Evolutionary conservation across 2,113 vertebrate genomes (phyloP).

Genomic region (Ptychochromis oligacanthus): DNA sequence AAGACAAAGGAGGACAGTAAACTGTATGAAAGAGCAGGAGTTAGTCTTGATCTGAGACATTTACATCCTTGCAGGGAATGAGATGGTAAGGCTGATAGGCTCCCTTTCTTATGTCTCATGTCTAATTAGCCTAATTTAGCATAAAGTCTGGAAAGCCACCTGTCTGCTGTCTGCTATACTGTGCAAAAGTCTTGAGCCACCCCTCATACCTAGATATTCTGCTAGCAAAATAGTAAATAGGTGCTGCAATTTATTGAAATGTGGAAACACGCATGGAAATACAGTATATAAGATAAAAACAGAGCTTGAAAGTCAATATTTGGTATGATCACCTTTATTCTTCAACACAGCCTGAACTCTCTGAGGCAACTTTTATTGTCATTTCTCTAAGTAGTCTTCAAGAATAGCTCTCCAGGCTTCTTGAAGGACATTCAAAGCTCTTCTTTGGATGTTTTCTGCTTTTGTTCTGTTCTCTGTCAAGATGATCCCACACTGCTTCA

Average conservation of each 20-base stretch:
- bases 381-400: neutral
- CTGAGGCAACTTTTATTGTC: neutral
- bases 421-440: no score
- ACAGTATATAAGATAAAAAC: neutral
- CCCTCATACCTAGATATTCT: neutral
- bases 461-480: no score
- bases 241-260: neutral
- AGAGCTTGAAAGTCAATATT: no score
- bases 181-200: neutral
- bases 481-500: no score
- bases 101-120: neutral
- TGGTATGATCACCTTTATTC: no score
- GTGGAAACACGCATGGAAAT: neutral
- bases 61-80: neutral
- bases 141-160: neutral
- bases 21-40: neutral
- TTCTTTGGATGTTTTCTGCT: no score
- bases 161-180: neutral
- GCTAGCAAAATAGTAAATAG: neutral
- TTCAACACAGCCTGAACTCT: neutral
- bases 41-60: neutral
- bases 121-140: neutral
- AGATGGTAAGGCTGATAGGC: neutral
- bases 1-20: neutral
- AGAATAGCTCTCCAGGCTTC: no score